A percentile compares a stretch with the other conserved stretches of the same genome.
Evolutionary conservation across 2,113 vertebrate genomes (phyloP).

Genomic region (Trichechus manatus): DNA sequence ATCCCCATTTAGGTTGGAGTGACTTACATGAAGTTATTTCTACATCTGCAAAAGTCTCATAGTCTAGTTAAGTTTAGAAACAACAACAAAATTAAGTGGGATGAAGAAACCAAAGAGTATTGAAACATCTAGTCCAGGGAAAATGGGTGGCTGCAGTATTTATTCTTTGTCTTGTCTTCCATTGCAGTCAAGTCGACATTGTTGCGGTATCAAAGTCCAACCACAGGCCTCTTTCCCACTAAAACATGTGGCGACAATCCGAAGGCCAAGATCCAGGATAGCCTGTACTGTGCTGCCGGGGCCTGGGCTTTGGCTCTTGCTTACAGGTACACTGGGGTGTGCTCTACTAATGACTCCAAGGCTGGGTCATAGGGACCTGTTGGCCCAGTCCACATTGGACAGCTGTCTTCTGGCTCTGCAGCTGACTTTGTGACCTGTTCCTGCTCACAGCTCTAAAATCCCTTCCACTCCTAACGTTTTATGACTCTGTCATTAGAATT

Average conservation of each 20-base stretch:
- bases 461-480: not conserved
- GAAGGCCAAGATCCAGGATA: conserved; percentile 95
- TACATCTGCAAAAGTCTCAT: not conserved
- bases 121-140: not conserved
- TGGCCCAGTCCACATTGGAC: not conserved
- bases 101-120: not conserved
- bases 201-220: conserved; percentile 95
- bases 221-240: conserved; percentile 97
- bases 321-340: conserved; percentile 91
- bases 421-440: not conserved
- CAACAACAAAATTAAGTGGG: not conserved
- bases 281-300: conserved; percentile 96
- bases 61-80: not conserved
- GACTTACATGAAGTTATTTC: not conserved
- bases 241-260: conserved; percentile 91
- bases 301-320: conserved; percentile 96
- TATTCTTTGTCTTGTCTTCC: conserved; percentile 44
- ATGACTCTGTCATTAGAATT: not conserved
- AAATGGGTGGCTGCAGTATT: not conserved
- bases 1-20: not conserved
- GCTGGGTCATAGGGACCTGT: not conserved
- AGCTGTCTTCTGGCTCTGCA: not conserved
- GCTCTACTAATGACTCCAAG: not conserved
- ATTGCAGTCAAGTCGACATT: conserved; percentile 94
- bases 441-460: not conserved